These are phyloP conservation scores for Aleiodes sp. DNA, from an alignment of 1,140 invertebrate species.

Conservation along the genomic window DNA sequence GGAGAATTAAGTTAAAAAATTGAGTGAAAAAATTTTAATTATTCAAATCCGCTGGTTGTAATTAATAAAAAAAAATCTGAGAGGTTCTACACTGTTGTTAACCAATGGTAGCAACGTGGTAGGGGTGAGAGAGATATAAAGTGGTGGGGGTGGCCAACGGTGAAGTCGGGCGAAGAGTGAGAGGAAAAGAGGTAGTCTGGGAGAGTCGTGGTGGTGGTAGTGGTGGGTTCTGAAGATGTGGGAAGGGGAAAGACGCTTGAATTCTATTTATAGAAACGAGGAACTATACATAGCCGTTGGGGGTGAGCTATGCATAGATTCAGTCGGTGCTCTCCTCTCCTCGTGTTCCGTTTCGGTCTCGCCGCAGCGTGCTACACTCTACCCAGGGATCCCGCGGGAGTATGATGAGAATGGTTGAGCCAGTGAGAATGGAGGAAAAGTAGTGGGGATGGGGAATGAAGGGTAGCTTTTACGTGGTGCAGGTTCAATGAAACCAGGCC, in stretches of 20 bases:
- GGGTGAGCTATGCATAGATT: constrained; percentile 60
- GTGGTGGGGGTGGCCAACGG: constrained; percentile 3
- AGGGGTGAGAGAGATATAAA: background rate
- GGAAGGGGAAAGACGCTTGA: constrained; percentile 37
- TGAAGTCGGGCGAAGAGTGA: background rate
- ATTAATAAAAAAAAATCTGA: too few relatives aligned
- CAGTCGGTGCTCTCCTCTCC: constrained; percentile 15
- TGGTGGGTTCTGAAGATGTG: constrained; percentile 23
- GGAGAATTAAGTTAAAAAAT: too few relatives aligned
- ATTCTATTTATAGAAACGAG: constrained; percentile 63
- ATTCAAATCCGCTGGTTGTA: too few relatives aligned
- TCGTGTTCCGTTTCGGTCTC: constrained; percentile 1
- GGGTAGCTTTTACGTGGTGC: constrained; percentile 37
- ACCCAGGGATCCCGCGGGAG: background rate
- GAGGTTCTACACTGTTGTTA: constrained; percentile 1
- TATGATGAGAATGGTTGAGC: background rate
- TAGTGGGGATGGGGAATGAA: constrained; percentile 27
- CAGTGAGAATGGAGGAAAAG: background rate
- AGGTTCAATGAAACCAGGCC: constrained; percentile 64
- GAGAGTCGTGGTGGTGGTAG: background rate
- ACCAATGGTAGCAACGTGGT: background rate
- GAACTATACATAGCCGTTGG: constrained; percentile 59
- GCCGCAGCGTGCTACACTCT: constrained; percentile 10
- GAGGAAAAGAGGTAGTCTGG: background rate
- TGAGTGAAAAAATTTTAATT: too few relatives aligned